Conservation (phyloP, 2,797 vertebrate genomes). For the Erithacus rubecula region DNA sequence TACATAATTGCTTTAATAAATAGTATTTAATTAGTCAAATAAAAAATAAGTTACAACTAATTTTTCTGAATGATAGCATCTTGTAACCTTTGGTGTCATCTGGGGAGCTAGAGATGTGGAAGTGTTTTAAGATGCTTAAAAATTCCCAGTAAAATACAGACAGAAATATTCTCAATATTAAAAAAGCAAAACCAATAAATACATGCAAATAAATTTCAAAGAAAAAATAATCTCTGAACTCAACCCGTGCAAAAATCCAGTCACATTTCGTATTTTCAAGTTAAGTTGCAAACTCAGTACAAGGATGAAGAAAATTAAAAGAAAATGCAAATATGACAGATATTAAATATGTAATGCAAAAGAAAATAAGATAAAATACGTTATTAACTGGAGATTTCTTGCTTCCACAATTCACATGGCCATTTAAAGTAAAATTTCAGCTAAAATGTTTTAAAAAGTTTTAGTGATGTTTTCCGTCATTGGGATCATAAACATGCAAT, state of each 20-base stretch:
- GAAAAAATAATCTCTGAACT: constrained; percentile 34
- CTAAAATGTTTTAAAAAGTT: not conserved
- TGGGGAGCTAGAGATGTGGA: not conserved
- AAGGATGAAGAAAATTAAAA: not conserved
- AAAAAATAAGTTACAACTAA: not conserved
- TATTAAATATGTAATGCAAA: not conserved
- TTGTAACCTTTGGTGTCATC: not conserved
- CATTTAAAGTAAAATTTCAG: constrained; percentile 5
- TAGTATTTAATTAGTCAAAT: not conserved
- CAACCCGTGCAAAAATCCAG: constrained; percentile 19
- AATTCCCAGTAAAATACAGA: constrained; percentile 24
- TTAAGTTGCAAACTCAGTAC: constrained; percentile 55
- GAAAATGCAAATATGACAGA: not conserved
- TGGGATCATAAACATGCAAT: not conserved
- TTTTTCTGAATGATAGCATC: not conserved
- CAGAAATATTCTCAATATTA: not conserved
- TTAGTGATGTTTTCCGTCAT: not conserved
- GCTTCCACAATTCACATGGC: not conserved
- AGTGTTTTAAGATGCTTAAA: constrained; percentile 4
- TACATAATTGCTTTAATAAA: not conserved
- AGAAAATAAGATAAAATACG: not conserved
- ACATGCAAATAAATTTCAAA: not conserved
- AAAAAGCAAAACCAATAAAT: not conserved
- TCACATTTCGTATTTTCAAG: constrained; percentile 31
- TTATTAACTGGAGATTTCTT: not conserved